Percentiles rank a stretch among this genome's conserved stretches.
phyloP scores from a whole-genome alignment of 2,113 vertebrate genomes.

The Amia ocellicauda region DNA sequence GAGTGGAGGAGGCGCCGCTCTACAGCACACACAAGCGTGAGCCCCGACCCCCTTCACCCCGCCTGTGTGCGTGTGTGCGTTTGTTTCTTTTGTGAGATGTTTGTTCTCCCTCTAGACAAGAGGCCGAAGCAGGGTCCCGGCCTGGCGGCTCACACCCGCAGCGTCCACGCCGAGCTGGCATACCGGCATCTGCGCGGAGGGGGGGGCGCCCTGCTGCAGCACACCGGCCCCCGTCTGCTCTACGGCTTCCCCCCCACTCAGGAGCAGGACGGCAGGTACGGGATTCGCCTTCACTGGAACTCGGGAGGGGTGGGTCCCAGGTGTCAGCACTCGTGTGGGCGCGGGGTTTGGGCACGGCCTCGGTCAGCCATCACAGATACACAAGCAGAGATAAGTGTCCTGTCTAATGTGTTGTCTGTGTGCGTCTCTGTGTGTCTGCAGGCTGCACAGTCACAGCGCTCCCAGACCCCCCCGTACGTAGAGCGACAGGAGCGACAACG shows the following conservation, averaged over 20 bases:
- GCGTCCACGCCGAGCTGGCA: slow-evolving; percentile 52
- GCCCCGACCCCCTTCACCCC: slow-evolving; percentile 13
- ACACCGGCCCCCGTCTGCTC: slow-evolving; percentile 37
- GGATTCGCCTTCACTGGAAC: too few relatives aligned
- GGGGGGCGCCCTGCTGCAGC: slow-evolving; percentile 47
- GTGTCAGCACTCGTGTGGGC: too few relatives aligned
- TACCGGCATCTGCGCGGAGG: slow-evolving; percentile 54
- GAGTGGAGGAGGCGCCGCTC: slow-evolving; percentile 52
- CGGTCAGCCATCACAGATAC: background rate
- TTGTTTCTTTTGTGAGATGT: background rate
- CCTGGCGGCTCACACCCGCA: slow-evolving; percentile 42
- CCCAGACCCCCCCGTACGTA: slow-evolving; percentile 44
- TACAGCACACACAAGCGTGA: slow-evolving; percentile 50
- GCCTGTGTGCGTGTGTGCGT: slow-evolving; percentile 15
- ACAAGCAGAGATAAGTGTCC: too few relatives aligned
- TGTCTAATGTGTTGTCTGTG: too few relatives aligned
- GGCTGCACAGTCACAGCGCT: slow-evolving; percentile 42
- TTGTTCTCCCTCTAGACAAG: slow-evolving; percentile 49
- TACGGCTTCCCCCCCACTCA: slow-evolving; percentile 32
- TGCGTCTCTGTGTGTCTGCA: slow-evolving; percentile 29
- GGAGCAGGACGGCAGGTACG: slow-evolving; percentile 37
- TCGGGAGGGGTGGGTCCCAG: too few relatives aligned
- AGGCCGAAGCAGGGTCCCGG: too few relatives aligned
- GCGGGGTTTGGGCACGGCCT: background rate
- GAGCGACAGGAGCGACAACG: too few relatives aligned